These are phyloP conservation scores for Melinaea marsaeus DNA, from an alignment of 2,888 invertebrate genomes.

Conservation along the genomic window DNA sequence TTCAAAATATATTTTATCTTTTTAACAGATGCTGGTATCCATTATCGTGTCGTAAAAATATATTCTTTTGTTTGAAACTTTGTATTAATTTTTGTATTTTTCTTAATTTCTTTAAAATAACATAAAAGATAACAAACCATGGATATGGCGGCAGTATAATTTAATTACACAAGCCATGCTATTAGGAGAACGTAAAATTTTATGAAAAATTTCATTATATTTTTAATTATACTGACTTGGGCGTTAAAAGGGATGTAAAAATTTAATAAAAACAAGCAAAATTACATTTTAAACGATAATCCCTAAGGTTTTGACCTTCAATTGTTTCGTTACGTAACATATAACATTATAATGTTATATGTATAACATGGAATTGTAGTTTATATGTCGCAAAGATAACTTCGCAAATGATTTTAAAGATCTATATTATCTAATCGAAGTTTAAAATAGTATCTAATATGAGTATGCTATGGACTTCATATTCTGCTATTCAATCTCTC, in stretches of 20 bases:
- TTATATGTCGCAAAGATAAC: too few relatives aligned
- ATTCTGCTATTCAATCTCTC: too few relatives aligned
- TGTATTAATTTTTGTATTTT: background rate
- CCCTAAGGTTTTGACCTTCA: conserved; percentile 15
- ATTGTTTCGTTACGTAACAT: background rate
- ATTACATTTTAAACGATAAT: conserved; percentile 22
- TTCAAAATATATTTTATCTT: too few relatives aligned
- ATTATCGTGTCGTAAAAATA: too few relatives aligned
- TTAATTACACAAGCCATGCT: conserved; percentile 6
- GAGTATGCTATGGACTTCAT: too few relatives aligned
- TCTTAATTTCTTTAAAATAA: conserved; percentile 4
- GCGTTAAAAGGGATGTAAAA: conserved; percentile 30
- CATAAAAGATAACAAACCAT: background rate
- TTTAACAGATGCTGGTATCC: too few relatives aligned
- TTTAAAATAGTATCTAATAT: too few relatives aligned
- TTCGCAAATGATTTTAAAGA: too few relatives aligned
- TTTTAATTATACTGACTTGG: conserved; percentile 29
- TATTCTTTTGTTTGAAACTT: too few relatives aligned
- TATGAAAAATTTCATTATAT: conserved; percentile 30
- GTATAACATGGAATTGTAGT: too few relatives aligned
- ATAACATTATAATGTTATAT: background rate
- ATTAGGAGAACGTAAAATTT: conserved; percentile 22
- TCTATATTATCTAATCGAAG: too few relatives aligned
- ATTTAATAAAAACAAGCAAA: conserved; percentile 27
- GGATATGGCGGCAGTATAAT: conserved; percentile 6